Evolutionary conservation across 2,797 vertebrate genomes (phyloP), one percentile per base, ranked within the genome.

Genomic region (Carcharodon carcharias): DNA sequence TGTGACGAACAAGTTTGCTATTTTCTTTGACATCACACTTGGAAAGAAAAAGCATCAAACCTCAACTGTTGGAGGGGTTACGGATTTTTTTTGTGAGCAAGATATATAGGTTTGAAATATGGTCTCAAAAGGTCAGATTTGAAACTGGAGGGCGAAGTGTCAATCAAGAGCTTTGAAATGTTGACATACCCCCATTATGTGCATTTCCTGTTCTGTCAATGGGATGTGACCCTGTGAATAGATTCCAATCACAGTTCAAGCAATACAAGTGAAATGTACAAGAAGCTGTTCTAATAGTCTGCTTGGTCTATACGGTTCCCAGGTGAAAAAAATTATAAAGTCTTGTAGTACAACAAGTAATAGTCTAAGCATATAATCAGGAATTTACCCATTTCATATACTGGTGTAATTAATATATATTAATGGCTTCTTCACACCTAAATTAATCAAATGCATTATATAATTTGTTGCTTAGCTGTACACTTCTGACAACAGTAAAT

Each of bases 171-270:
- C 91, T 67, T 21, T 40, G 16, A 65, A 93, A 93, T 93, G 91
- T 67, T 93, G 91, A 93, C 91, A 93, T 93, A 45, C 91, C 91
- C 40, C 61, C 61, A 67, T 45, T 45, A 65, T 45, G 21, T 65
- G 91, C 91, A 93, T 67, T 93, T 93, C 91, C 91, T 93, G 91
- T 93, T 85, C 18, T 65, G 91, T 26, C 23, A 93, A 45, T 67
- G 91, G 91, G 93, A 93, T 93, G 61, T 93, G 61, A 93, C 91
- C 82, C 63, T 45, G 3, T 67, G 63, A 40, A 8, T 45, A 40
- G 61, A 67, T 93, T 93, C 91, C n/a, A 93, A 93, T n/a, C 61
- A 8, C n/a, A 93, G 61, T 93, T 67, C n/a, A 93, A 93, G 45
- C 91, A 93, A 93, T 67, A 67, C 61, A 93, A 26, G 61, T 40